Conservation (phyloP, 2,888 invertebrate genomes). For the Cataglyphis cursor region DNA sequence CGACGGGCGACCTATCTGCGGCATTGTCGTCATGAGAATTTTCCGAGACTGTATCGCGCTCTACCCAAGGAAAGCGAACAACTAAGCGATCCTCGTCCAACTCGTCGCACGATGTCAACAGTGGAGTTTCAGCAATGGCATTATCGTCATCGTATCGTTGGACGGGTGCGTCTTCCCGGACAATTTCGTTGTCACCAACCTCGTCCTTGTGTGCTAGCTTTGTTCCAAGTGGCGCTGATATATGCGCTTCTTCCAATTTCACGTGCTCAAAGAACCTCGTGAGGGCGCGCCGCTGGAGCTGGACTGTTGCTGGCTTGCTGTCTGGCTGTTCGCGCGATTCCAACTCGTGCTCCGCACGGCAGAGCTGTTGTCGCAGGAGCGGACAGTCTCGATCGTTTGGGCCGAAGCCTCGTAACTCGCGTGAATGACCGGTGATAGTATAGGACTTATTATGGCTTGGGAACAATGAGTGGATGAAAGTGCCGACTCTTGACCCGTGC, state of each 20-base stretch:
- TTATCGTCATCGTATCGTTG: conserved; percentile 49
- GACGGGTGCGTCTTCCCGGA: conserved; percentile 32
- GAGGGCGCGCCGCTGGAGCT: conserved; percentile 71
- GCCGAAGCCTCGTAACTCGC: conserved; percentile 69
- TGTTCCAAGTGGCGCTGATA: conserved; percentile 86
- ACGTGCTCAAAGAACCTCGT: conserved; percentile 83
- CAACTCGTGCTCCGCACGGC: conserved; percentile 66
- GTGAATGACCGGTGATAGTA: conserved; percentile 80
- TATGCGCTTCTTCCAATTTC: conserved; percentile 87
- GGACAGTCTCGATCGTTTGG: conserved; percentile 67
- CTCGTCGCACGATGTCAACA: conserved; percentile 36
- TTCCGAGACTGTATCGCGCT: neutral
- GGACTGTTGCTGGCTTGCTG: conserved; percentile 66
- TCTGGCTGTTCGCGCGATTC: conserved; percentile 68
- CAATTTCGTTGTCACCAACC: conserved; percentile 18
- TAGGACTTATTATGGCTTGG: conserved; percentile 83
- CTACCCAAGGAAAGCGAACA: conserved; percentile 16
- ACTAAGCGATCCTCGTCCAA: conserved; percentile 41
- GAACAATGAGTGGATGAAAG: conserved; percentile 83
- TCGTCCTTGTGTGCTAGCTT: conserved; percentile 78
- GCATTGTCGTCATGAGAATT: neutral
- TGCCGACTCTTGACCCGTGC: conserved; percentile 67
- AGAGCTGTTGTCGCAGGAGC: conserved; percentile 64
- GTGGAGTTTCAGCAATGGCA: conserved; percentile 52
- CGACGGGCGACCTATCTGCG: neutral